Percentiles rank a stretch among this genome's conserved stretches.
Evolutionary conservation across 2,113 vertebrate genomes (phyloP).

Genomic region (Orycteropus afer): DNA sequence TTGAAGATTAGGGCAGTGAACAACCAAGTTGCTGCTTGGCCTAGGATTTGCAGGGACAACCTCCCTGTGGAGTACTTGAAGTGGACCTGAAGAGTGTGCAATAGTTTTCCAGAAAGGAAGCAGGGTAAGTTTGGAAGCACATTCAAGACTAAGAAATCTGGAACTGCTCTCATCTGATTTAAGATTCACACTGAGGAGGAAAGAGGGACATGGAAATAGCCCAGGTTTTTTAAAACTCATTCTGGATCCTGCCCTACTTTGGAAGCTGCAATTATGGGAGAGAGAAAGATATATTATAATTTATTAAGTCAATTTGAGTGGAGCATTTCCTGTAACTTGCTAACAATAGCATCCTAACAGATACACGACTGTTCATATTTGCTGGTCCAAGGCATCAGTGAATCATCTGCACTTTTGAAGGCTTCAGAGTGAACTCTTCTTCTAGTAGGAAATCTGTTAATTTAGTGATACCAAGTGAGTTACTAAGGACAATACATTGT

Average conservation of each 20-base stretch:
- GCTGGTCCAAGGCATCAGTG: neutral
- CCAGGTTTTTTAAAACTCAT: neutral
- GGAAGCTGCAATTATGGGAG: neutral
- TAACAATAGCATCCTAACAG: neutral
- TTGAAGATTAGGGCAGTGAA: neutral
- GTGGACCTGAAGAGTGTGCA: neutral
- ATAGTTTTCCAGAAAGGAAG: neutral
- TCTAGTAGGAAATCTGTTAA: neutral
- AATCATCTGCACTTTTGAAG: neutral
- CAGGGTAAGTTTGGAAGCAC: too few relatives aligned
- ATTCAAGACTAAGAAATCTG: too few relatives aligned
- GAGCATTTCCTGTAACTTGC: neutral
- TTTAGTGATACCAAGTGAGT: neutral
- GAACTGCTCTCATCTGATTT: neutral
- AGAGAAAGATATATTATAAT: neutral
- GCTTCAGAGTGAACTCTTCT: neutral
- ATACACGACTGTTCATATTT: neutral
- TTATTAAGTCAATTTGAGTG: neutral
- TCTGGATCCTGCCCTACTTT: neutral
- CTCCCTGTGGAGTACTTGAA: neutral
- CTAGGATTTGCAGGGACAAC: neutral
- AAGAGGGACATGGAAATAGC: neutral
- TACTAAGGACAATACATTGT: neutral
- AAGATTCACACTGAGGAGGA: neutral
- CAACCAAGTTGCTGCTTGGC: accelerated